These are phyloP conservation scores for Tetrax tetrax DNA, from an alignment of 2,113 vertebrate species.

Conservation along the genomic window DNA sequence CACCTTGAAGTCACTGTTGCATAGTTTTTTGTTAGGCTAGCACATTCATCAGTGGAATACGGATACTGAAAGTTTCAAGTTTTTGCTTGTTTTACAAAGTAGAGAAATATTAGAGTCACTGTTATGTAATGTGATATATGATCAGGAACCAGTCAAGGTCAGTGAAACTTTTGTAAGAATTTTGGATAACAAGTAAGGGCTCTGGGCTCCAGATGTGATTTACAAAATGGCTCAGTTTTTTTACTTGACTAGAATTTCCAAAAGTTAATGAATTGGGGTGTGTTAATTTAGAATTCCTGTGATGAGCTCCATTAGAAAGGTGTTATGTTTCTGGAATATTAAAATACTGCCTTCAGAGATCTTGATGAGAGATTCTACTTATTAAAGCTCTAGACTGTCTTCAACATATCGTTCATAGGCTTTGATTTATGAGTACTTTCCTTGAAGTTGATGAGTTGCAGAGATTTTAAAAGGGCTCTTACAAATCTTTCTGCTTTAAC, in stretches of 20 bases:
- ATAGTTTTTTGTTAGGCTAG: background rate
- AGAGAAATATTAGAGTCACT: constrained; percentile 35
- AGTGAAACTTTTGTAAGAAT: background rate
- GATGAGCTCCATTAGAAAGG: background rate
- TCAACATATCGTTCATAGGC: background rate
- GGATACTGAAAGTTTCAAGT: background rate
- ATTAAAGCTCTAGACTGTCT: background rate
- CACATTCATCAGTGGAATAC: background rate
- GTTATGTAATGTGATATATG: constrained; percentile 49
- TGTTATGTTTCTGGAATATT: background rate
- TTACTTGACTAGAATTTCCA: background rate
- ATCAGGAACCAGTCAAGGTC: constrained; percentile 50
- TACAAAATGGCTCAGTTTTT: background rate
- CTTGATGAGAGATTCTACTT: background rate
- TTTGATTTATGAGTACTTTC: background rate
- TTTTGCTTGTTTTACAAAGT: constrained; percentile 21
- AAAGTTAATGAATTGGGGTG: background rate
- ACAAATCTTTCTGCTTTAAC: background rate
- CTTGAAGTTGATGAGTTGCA: background rate
- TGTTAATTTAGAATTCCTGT: background rate
- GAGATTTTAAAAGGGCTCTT: background rate
- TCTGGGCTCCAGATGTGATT: background rate
- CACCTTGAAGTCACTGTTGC: background rate
- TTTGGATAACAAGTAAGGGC: background rate
- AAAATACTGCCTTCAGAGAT: background rate